These are phyloP conservation scores for Macaria notata DNA, from an alignment of 2,888 invertebrate species.

Conservation along the genomic window DNA sequence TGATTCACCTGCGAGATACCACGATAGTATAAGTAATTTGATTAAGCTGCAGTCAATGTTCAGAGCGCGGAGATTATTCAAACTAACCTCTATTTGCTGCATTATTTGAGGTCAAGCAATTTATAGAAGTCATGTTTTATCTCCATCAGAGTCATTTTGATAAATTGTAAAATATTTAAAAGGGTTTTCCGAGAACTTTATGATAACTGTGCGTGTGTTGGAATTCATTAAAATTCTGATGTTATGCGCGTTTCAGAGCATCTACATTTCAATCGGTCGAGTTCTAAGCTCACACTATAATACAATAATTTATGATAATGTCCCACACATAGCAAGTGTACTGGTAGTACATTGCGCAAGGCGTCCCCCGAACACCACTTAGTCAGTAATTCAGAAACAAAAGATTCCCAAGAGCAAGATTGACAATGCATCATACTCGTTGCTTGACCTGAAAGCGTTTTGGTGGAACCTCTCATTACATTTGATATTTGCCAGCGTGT, in stretches of 20 bases:
- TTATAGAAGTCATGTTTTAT: slow-evolving; percentile 10
- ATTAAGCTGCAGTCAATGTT: slow-evolving; percentile 28
- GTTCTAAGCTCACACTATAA: slow-evolving; percentile 13
- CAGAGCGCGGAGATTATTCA: slow-evolving; percentile 23
- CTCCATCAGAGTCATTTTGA: too few species aligned
- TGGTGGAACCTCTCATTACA: slow-evolving; percentile 57
- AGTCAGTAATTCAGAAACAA: slow-evolving; percentile 37
- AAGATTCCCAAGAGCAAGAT: slow-evolving; percentile 53
- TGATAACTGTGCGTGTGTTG: too few species aligned
- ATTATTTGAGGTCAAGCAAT: slow-evolving; percentile 24
- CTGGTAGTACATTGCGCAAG: slow-evolving; percentile 24
- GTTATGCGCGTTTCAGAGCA: slow-evolving; percentile 4
- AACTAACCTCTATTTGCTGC: slow-evolving; percentile 17
- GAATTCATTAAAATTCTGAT: slow-evolving; percentile 7
- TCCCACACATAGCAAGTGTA: slow-evolving; percentile 23
- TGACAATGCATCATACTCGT: slow-evolving; percentile 54
- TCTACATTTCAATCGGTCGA: slow-evolving; percentile 23
- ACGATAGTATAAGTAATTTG: slow-evolving; percentile 34
- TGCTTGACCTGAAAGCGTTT: slow-evolving; percentile 53
- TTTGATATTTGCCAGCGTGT: slow-evolving; percentile 58
- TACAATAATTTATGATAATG: slow-evolving; percentile 34
- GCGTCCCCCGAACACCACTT: slow-evolving; percentile 20
- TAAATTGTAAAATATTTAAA: too few species aligned
- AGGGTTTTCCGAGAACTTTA: too few species aligned
- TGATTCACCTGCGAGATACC: slow-evolving; percentile 42